These are phyloP conservation scores for Drosophila repletoides DNA, from an alignment of 1,140 invertebrate genomes.

Conservation along the genomic window DNA sequence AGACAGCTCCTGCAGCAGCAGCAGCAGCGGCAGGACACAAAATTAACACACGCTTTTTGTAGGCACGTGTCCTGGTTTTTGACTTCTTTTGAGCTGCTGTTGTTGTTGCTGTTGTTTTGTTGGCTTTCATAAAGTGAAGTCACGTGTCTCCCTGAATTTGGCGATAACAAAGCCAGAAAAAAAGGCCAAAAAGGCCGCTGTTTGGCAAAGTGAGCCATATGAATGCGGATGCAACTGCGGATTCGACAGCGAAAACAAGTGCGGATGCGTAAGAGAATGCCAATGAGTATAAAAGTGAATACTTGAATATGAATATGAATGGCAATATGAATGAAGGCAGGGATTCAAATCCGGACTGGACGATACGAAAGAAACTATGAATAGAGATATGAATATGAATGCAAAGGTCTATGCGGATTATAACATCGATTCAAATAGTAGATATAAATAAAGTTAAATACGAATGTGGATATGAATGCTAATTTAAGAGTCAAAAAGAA, in stretches of 20 bases:
- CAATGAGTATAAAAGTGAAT: no score
- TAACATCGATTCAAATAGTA: no score
- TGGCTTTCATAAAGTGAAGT: slow-evolving; percentile 47
- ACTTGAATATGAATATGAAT: no score
- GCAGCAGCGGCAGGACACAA: slow-evolving; percentile 42
- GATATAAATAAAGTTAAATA: no score
- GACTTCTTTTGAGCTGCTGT: slow-evolving; percentile 54
- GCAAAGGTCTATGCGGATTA: no score
- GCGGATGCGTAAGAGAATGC: no score
- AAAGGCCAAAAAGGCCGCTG: slow-evolving; percentile 14
- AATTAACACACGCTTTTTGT: slow-evolving; percentile 53
- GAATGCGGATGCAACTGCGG: not conserved
- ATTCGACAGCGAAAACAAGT: not conserved
- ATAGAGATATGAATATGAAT: no score
- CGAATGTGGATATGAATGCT: no score
- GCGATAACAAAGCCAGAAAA: slow-evolving; percentile 14
- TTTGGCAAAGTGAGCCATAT: slow-evolving; percentile 23
- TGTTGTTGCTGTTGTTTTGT: slow-evolving; percentile 15
- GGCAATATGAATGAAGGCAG: no score
- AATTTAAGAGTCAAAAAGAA: no score
- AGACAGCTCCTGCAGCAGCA: slow-evolving; percentile 54
- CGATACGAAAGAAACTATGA: no score
- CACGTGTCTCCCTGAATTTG: slow-evolving; percentile 64
- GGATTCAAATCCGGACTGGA: no score
- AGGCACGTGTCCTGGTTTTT: slow-evolving; percentile 64